Base-by-base conservation (phyloP, 2,888 invertebrate species). In the Diaprepes abbreviatus region DNA sequence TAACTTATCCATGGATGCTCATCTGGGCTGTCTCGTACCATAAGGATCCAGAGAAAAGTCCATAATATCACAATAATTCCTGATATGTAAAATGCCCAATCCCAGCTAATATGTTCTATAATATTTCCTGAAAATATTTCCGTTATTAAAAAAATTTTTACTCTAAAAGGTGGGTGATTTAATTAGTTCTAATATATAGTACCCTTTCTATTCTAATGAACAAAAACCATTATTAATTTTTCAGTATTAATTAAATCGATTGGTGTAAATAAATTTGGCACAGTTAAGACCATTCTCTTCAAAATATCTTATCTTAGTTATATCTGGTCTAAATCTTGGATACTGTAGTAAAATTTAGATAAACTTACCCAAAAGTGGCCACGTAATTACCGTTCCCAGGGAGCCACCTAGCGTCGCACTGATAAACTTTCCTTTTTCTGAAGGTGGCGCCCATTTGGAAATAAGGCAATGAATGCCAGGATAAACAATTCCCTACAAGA, bases 21-120 rank as follows among this genome's bases (percentile, higher is more conserved):
- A 1, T 83, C 83, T 0, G 89, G 89, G 0, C 86, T 81, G 74
- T 89, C 88, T 60, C 85, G 82, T 0, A 88, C 87, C 1, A 87
- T 75, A 40, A 82, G 76, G 12, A 73, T 67, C 89, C 89, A 89
- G 16, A 85, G 78, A 3, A 82, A 62, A 35, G 80, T 81, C 83
- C 83, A 84, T 40, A 77, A 3, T 5, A 83, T 36, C 0, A 78
- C 77, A 2, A 83, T 35, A 3, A 72, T 75, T 14, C 83, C 83
- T 5, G 81, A 80, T 7, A 81, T 72, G 57, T 79, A 81, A 66
- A 84, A 84, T 0, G 80, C 82, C 81, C 82, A 83, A 1, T 74
- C 69, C 84, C 84, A 84, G 5, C 83, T 83, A 24, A 78, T 76
- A 5, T 73, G 72, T 24, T 75, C 65, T 38, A 75, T 71, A 17